Percentiles rank a stretch among this genome's conserved stretches.
Conservation (phyloP, 2,888 invertebrate genomes). For the Agonopterix subpropinquella region DNA sequence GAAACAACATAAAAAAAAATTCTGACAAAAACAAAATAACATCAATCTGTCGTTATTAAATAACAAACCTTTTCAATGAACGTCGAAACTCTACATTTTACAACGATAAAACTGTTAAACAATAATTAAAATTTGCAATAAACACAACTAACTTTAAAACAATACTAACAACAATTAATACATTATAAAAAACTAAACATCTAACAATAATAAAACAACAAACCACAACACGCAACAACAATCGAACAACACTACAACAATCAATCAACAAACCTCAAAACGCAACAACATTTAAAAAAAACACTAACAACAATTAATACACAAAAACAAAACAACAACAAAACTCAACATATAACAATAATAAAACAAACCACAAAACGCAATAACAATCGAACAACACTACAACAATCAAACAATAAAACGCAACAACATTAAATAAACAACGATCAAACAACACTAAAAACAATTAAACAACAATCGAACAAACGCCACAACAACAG, state of each 20-base stretch:
- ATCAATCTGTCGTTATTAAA: not conserved
- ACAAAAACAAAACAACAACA: not conserved
- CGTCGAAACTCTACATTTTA: not conserved
- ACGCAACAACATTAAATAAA: not conserved
- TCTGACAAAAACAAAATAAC: not conserved
- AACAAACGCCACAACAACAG: constrained; percentile 23
- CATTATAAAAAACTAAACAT: too few relatives aligned
- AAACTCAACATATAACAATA: constrained; percentile 5
- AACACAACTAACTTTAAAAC: not conserved
- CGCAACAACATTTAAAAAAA: too few relatives aligned
- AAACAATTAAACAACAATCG: constrained; percentile 4
- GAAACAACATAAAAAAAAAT: constrained; percentile 1
- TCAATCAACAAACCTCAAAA: not conserved
- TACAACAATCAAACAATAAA: not conserved
- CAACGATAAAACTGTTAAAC: not conserved
- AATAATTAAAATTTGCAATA: not conserved
- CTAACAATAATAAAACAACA: not conserved
- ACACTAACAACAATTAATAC: constrained; percentile 1
- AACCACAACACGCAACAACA: not conserved
- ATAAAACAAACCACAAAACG: constrained; percentile 1
- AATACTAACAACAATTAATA: not conserved
- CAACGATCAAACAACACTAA: constrained; percentile 4
- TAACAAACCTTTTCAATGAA: not conserved
- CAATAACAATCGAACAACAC: constrained; percentile 5
- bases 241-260: not conserved